phyloP scores from a whole-genome alignment of 64 coral and sea anemone genomes.

The Hydrozoanthus tunicans region DNA sequence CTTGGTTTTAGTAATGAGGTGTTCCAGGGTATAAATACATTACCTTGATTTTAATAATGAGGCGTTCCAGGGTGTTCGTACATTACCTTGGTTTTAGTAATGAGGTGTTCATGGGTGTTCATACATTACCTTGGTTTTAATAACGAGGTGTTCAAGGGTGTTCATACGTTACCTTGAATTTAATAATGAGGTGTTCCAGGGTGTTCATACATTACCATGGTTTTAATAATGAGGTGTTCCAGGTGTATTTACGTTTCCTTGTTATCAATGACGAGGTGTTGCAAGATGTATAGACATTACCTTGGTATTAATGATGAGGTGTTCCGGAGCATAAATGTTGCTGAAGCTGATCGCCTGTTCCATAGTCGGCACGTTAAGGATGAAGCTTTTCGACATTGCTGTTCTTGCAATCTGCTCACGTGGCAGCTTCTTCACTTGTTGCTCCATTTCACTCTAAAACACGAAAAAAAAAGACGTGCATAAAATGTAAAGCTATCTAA shows the following conservation, averaged over 20 bases:
- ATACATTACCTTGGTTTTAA: too few relatives aligned
- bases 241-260: background rate
- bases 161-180: background rate
- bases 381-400: conserved; percentile 61
- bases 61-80: too few relatives aligned
- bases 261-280: background rate
- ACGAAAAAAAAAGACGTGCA: background rate
- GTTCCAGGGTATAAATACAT: background rate
- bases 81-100: conserved; percentile 44
- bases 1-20: background rate
- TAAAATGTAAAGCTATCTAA: too few relatives aligned
- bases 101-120: conserved; percentile 62
- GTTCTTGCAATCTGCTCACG: conserved; percentile 62
- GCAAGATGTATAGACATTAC: background rate
- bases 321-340: conserved; percentile 72
- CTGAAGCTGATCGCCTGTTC: conserved; percentile 59
- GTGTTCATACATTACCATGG: background rate
- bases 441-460: conserved; percentile 54
- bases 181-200: background rate
- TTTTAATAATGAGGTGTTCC: conserved; percentile 72
- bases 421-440: conserved; percentile 59
- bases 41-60: background rate
- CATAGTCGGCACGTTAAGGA: conserved; percentile 40
- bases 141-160: too few relatives aligned
- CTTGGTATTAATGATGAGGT: conserved; percentile 66